phyloP scores from a whole-genome alignment of 2,113 vertebrate species.

The Megaleporinus macrocephalus region DNA sequence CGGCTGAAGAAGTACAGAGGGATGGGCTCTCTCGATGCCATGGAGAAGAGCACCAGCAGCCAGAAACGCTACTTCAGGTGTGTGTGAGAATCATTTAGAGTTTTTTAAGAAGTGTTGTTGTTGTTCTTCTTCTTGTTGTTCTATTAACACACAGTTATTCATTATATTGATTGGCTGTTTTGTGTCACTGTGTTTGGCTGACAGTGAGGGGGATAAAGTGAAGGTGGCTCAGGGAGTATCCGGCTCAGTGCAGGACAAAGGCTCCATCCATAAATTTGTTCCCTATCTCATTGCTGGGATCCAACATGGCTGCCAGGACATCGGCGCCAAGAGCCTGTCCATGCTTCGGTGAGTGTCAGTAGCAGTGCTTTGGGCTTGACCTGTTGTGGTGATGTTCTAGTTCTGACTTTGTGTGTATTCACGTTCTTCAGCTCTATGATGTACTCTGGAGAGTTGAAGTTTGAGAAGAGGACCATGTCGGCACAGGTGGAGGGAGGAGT shows the following conservation, averaged over 20 bases:
- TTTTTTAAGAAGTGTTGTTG: too few relatives aligned
- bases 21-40: constrained; percentile 93
- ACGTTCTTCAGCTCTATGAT: constrained; percentile 86
- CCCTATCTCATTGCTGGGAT: constrained; percentile 93
- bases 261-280: constrained; percentile 91
- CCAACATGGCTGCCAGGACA: constrained; percentile 93
- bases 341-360: constrained; percentile 83
- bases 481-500: constrained; percentile 92
- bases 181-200: neutral
- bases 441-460: constrained; percentile 94
- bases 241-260: constrained; percentile 91
- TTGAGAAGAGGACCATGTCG: constrained; percentile 93
- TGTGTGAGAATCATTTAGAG: neutral
- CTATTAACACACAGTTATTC: too few relatives aligned
- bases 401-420: neutral
- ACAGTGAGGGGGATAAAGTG: constrained; percentile 89
- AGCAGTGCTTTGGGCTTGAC: too few relatives aligned
- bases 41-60: constrained; percentile 90
- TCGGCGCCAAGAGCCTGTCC: constrained; percentile 90
- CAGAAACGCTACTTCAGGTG: constrained; percentile 92
- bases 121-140: too few relatives aligned
- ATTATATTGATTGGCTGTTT: neutral
- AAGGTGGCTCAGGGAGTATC: constrained; percentile 93
- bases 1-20: constrained; percentile 92
- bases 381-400: neutral